Evolutionary conservation across 2,113 vertebrate genomes (phyloP), one percentile per base, ranked within the genome.

Genomic region (Salvelinus fontinalis): DNA sequence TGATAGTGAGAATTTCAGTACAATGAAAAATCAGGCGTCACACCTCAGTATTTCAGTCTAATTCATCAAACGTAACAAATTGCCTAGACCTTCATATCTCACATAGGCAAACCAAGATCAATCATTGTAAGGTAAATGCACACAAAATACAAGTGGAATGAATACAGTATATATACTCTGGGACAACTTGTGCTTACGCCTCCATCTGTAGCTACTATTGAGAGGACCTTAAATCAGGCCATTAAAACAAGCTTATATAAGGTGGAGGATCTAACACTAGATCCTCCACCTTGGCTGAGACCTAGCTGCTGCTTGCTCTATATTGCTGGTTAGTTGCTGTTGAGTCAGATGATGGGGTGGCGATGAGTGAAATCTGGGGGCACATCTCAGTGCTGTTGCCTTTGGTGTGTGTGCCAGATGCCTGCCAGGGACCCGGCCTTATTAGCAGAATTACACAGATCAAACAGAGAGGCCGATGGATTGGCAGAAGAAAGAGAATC

Each of bases 401-500:
- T 91, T 92, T 76, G 86, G 90, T 87, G 77, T 84, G 78, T 74
- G 81, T 86, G 90, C 89, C 91, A 92, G 90, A 86, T 89, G 85
- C 86, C 88, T 90, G 86, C 90, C 88, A 93, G 85, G 88, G 84
- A 88, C 87, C 76, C 86, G 76, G 84, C 82, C 89, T 93, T 88
- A 92, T 93, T 93, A 93, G 87, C 87, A 84, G 88, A 89, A 93
- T 89, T 91, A 92, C 85, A 75, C 81, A 92, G 92, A 93, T 92
- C 89, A 92, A 93, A 92, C 83, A 87, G 85, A 85, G 81, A 84
- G 86, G 83, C 84, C 79, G 81, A 90, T 82, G 77, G 89, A 90
- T 82, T 75, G 89, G 81, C 84, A 86, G 86, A 90, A 92, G 87
- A 90, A 88, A 92, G 81, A 83, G 82, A 89, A 91, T 86, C 83